These are phyloP conservation scores for Drosophila insularis DNA, from an alignment of 1,140 invertebrate genomes.

Conservation along the genomic window DNA sequence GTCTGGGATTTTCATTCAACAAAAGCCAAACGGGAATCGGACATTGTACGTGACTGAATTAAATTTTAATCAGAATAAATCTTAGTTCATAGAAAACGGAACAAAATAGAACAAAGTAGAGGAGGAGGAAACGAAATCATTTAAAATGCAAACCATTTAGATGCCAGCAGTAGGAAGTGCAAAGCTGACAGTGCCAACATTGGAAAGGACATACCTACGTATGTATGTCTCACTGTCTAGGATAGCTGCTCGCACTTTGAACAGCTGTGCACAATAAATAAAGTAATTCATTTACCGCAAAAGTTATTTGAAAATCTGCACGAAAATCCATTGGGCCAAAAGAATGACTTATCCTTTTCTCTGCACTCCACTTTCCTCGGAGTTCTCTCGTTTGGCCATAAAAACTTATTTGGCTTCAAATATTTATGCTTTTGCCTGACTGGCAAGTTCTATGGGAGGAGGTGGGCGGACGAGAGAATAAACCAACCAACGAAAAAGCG, in stretches of 20 bases:
- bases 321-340: conserved; percentile 44
- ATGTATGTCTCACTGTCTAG: conserved; percentile 33
- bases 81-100: conserved; percentile 15
- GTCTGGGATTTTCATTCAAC: conserved; percentile 53
- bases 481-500: too few species aligned
- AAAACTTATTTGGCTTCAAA: conserved; percentile 76
- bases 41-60: conserved; percentile 77
- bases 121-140: conserved; percentile 29
- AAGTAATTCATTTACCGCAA: conserved; percentile 78
- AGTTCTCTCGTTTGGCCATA: conserved; percentile 68
- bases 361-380: conserved; percentile 12
- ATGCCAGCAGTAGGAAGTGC: conserved; percentile 36
- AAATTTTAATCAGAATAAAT: conserved; percentile 81
- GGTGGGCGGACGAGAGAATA: too few species aligned
- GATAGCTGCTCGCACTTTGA: conserved; percentile 15
- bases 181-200: conserved; percentile 32
- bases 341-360: conserved; percentile 40
- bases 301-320: conserved; percentile 78
- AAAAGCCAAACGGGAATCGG: conserved; percentile 39
- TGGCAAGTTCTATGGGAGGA: conserved; percentile 12
- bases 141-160: conserved; percentile 65
- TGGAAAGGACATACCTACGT: conserved; percentile 41
- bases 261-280: conserved; percentile 76
- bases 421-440: conserved; percentile 57
- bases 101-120: not conserved